Percentiles rank a stretch among this genome's conserved stretches.
Evolutionary conservation across 2,797 vertebrate genomes (phyloP).

Genomic region (Etheostoma perlongum): DNA sequence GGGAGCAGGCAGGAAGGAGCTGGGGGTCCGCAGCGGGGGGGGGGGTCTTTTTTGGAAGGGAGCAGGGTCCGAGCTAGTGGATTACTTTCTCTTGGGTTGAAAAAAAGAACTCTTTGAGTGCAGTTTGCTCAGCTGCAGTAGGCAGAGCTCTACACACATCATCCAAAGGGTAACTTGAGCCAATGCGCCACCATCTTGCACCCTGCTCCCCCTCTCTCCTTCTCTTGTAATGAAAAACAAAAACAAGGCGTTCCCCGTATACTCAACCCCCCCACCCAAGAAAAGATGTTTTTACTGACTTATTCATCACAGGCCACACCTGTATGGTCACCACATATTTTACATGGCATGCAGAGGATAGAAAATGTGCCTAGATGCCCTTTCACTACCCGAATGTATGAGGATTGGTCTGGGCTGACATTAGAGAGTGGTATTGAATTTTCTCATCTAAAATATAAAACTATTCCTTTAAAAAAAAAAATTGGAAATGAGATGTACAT

Average conservation of each 20-base stretch:
- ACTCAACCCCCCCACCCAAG: conserved; percentile 30
- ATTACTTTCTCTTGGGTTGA: conserved; percentile 76
- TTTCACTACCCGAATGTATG: conserved; percentile 18
- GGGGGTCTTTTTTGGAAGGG: conserved; percentile 59
- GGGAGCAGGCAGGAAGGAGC: conserved; percentile 82
- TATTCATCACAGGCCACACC: conserved; percentile 53
- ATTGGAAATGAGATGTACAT: not conserved
- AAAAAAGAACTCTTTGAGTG: conserved; percentile 83
- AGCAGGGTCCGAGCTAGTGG: conserved; percentile 64
- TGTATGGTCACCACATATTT: conserved; percentile 61
- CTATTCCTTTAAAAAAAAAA: not conserved
- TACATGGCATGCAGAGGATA: conserved; percentile 48
- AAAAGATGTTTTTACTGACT: conserved; percentile 48
- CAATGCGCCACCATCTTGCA: conserved; percentile 72
- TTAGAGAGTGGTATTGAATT: not conserved
- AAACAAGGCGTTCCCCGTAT: conserved; percentile 80
- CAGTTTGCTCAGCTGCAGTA: conserved; percentile 84
- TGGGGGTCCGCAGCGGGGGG: conserved; percentile 64
- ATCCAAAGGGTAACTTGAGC: conserved; percentile 77
- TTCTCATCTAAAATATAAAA: conserved; percentile 2
- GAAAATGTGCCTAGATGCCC: conserved; percentile 46
- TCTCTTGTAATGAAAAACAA: conserved; percentile 76
- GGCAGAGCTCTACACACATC: conserved; percentile 74
- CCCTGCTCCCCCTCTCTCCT: conserved; percentile 10
- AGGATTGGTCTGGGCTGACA: not conserved